These are phyloP conservation scores for Diceros bicornis DNA, from an alignment of 2,797 vertebrate genomes.

Conservation along the genomic window DNA sequence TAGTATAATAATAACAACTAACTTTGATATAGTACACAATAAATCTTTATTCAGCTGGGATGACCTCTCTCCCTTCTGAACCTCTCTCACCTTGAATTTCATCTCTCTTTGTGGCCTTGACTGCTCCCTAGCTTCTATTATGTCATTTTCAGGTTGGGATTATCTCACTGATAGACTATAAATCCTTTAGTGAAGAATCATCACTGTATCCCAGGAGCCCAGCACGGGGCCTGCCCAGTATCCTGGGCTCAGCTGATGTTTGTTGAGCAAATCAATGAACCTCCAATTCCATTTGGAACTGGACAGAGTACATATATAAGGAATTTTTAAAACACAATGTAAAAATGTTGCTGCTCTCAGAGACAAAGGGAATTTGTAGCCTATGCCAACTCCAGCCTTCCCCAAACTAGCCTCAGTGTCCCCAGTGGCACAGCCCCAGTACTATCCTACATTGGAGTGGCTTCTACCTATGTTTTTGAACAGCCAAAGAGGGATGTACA, in stretches of 20 bases:
- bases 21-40: background rate
- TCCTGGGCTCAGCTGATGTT: background rate
- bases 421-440: no score
- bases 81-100: slow-evolving; percentile 19
- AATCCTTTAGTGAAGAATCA: background rate
- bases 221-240: background rate
- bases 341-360: background rate
- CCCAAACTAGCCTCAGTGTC: background rate
- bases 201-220: background rate
- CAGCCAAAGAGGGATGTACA: background rate
- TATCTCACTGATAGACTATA: background rate
- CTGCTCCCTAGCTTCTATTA: background rate
- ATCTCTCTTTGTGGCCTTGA: background rate
- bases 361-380: background rate
- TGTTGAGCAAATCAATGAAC: background rate
- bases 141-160: background rate
- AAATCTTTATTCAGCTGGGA: background rate
- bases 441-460: background rate
- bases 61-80: background rate
- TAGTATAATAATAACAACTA: background rate
- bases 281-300: background rate
- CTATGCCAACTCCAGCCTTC: background rate
- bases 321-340: background rate
- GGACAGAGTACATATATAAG: background rate
- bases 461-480: background rate